phyloP scores from a whole-genome alignment of 2,888 invertebrate genomes.

The Ochropleura plecta region DNA sequence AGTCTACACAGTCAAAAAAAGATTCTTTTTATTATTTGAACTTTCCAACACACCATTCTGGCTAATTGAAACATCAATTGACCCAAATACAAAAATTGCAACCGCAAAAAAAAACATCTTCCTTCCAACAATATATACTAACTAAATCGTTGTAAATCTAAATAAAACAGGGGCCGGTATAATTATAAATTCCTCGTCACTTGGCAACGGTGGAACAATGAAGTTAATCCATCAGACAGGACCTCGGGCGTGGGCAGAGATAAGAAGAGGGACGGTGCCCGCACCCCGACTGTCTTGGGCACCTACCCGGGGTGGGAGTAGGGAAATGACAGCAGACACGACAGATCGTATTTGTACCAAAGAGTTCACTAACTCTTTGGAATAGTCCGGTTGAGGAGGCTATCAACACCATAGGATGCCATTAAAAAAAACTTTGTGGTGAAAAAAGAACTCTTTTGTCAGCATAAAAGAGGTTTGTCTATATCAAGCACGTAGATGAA shows the following conservation, averaged over 20 bases:
- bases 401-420: too few relatives aligned
- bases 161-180: conserved; percentile 77
- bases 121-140: conserved; percentile 51
- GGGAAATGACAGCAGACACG: conserved; percentile 42
- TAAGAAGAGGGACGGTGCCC: conserved; percentile 88
- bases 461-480: neutral
- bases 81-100: conserved; percentile 1
- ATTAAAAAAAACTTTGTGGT: neutral
- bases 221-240: conserved; percentile 90
- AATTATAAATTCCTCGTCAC: conserved; percentile 90
- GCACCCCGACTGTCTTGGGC: conserved; percentile 83
- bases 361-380: neutral
- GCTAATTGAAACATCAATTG: conserved; percentile 9
- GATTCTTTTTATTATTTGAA: neutral
- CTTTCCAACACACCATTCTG: neutral
- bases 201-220: conserved; percentile 88
- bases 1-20: neutral
- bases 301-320: conserved; percentile 78
- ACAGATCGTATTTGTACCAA: conserved; percentile 26
- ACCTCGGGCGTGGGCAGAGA: conserved; percentile 88
- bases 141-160: conserved; percentile 68
- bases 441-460: too few relatives aligned
- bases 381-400: too few relatives aligned
- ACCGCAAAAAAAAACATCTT: conserved; percentile 9
- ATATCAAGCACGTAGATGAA: neutral